phyloP scores from a whole-genome alignment of 2,888 invertebrate genomes.

The Alcis repandata region DNA sequence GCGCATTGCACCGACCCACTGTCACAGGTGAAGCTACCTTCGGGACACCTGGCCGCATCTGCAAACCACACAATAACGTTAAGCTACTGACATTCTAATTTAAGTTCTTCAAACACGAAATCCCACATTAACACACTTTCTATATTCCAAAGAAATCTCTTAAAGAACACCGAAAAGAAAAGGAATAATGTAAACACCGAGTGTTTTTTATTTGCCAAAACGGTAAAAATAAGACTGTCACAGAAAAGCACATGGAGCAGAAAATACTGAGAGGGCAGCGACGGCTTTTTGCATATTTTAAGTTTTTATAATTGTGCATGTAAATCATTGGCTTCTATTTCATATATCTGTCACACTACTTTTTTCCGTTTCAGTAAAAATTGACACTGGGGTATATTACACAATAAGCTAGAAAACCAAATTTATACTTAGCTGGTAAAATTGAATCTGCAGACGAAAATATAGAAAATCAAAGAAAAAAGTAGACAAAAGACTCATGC shows the following conservation, averaged over 20 bases:
- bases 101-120: constrained; percentile 4
- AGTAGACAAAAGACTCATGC: constrained; percentile 9
- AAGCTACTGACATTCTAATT: background rate
- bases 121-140: background rate
- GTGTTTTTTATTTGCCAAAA: too few species aligned
- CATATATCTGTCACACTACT: too few species aligned
- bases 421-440: background rate
- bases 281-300: too few species aligned
- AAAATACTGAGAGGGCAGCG: too few species aligned
- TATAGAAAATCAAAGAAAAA: background rate
- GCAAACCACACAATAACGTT: background rate
- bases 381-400: background rate
- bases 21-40: constrained; percentile 61
- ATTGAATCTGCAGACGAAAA: background rate
- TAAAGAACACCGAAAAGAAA: background rate
- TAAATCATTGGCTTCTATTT: too few species aligned
- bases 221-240: too few species aligned
- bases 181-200: background rate
- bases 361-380: too few species aligned
- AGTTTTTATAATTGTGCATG: too few species aligned
- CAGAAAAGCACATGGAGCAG: too few species aligned
- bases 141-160: background rate
- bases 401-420: background rate
- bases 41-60: constrained; percentile 60
- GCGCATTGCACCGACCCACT: constrained; percentile 64